Conservation (phyloP, 2,113 vertebrate species). For the Nesoenas mayeri region DNA sequence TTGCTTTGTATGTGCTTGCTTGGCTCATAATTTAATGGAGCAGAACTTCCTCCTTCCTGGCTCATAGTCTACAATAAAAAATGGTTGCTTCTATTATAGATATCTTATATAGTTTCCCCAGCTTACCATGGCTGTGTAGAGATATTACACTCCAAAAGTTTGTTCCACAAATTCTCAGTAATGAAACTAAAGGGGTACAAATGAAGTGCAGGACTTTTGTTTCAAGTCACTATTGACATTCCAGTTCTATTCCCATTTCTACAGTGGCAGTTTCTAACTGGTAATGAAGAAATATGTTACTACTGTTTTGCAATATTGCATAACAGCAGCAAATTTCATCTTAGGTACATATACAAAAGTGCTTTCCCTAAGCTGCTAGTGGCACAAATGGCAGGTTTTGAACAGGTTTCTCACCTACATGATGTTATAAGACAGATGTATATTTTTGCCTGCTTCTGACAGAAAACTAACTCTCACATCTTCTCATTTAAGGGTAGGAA, state of each 20-base stretch:
- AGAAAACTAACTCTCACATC: neutral
- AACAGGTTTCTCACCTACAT: neutral
- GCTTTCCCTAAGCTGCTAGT: neutral
- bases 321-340: neutral
- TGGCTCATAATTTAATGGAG: neutral
- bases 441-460: neutral
- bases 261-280: neutral
- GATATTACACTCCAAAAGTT: neutral
- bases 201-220: neutral
- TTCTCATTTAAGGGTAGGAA: neutral
- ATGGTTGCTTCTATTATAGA: accelerated
- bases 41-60: neutral
- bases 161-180: neutral
- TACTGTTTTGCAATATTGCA: no score
- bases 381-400: neutral
- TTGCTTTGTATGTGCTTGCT: neutral
- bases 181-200: neutral
- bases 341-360: neutral
- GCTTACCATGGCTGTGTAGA: neutral
- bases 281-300: neutral
- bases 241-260: neutral
- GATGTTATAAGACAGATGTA: neutral
- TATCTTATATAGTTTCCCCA: neutral
- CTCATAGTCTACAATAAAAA: neutral
- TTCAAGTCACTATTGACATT: neutral